phyloP scores from a whole-genome alignment of 2,888 invertebrate genomes.

The Podotricha telesiphe region DNA sequence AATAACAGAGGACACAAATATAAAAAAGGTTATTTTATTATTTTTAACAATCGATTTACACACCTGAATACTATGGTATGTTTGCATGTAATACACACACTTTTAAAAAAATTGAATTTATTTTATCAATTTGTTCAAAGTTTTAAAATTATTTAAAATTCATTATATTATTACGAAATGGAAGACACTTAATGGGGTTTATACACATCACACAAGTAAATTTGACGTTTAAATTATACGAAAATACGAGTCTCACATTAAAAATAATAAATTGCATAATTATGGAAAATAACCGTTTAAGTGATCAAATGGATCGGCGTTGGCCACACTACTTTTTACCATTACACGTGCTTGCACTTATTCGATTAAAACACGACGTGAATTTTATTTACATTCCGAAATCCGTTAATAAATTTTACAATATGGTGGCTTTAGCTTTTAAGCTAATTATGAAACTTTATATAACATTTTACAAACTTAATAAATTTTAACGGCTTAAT shows the following conservation, averaged over 20 bases:
- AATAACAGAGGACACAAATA: neutral
- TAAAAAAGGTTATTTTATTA: neutral
- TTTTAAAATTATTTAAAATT: neutral
- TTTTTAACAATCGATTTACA: neutral
- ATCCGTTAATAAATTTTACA: neutral
- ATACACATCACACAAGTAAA: constrained; percentile 30
- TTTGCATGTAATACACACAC: neutral
- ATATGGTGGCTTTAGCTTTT: neutral
- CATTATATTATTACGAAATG: neutral
- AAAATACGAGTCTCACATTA: constrained; percentile 29
- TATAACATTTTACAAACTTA: neutral
- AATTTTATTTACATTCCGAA: constrained; percentile 11
- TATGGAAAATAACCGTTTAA: constrained; percentile 40
- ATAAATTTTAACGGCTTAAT: too few relatives aligned
- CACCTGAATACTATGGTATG: neutral
- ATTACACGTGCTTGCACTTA: constrained; percentile 20
- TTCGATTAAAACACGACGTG: neutral
- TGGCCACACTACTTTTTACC: constrained; percentile 8
- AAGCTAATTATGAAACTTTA: neutral
- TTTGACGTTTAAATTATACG: constrained; percentile 31
- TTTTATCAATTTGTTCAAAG: neutral
- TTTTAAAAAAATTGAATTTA: neutral
- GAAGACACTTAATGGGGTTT: constrained; percentile 10
- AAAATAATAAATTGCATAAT: constrained; percentile 38
- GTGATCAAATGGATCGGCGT: constrained; percentile 24